Conservation (phyloP, 2,888 invertebrate species). For the Dynastes maya region DNA sequence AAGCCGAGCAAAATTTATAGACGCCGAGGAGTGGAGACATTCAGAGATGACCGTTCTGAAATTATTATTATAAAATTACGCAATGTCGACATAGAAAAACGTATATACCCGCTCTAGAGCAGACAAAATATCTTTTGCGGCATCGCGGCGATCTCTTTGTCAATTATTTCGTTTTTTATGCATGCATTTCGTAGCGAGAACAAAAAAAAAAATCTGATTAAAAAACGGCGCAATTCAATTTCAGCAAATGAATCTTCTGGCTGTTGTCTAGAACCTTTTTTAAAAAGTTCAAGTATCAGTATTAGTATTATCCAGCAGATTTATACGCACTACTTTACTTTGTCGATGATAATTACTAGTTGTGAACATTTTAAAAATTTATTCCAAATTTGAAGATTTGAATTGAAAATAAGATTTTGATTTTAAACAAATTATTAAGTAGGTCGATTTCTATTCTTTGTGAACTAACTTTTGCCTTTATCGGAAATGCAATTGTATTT, state of each 20-base stretch:
- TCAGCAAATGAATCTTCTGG: constrained; percentile 17
- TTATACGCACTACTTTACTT: too few species aligned
- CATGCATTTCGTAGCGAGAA: constrained; percentile 19
- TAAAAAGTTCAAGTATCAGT: constrained; percentile 20
- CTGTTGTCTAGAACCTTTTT: neutral
- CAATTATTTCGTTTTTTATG: constrained; percentile 37
- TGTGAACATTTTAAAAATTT: too few species aligned
- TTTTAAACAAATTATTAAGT: too few species aligned
- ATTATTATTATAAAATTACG: constrained; percentile 39
- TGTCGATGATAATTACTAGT: neutral
- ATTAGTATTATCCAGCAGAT: constrained; percentile 13
- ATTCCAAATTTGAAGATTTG: too few species aligned
- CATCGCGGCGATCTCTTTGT: constrained; percentile 20
- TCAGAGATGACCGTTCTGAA: constrained; percentile 8
- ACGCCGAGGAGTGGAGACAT: neutral
- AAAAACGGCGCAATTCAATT: constrained; percentile 32
- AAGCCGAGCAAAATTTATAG: too few species aligned
- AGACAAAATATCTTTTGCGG: constrained; percentile 32
- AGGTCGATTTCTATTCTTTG: too few species aligned
- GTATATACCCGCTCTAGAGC: neutral
- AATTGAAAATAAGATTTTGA: too few species aligned
- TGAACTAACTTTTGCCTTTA: too few species aligned
- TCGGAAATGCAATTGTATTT: too few species aligned
- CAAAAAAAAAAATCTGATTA: constrained; percentile 25
- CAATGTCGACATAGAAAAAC: constrained; percentile 2